These are phyloP conservation scores for Labrus mixtus DNA, from an alignment of 2,113 vertebrate genomes.

Conservation along the genomic window DNA sequence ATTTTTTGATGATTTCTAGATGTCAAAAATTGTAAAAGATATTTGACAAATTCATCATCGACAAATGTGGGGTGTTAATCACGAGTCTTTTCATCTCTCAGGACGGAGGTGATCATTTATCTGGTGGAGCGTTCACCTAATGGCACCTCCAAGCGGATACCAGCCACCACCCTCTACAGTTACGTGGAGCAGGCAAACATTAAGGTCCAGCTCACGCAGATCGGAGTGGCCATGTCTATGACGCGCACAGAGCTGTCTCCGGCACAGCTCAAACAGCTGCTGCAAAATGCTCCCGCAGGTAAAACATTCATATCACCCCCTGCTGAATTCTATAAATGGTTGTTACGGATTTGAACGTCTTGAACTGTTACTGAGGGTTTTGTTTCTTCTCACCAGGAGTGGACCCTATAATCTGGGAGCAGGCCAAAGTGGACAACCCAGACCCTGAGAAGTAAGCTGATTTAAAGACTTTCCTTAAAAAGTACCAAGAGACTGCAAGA, in stretches of 20 bases:
- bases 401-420: constrained; percentile 98
- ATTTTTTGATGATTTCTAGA: neutral
- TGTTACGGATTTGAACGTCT: neutral
- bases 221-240: constrained; percentile 90
- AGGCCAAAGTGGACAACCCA: constrained; percentile 98
- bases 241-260: constrained; percentile 92
- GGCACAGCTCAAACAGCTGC: constrained; percentile 93
- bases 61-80: neutral
- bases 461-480: neutral
- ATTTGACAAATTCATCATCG: neutral
- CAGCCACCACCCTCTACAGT: constrained; percentile 86
- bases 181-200: constrained; percentile 92
- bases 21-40: neutral
- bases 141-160: constrained; percentile 94
- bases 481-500: neutral
- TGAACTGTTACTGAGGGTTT: neutral
- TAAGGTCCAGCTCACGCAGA: constrained; percentile 90
- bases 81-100: constrained; percentile 56
- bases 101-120: constrained; percentile 96
- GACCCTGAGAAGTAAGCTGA: constrained; percentile 93
- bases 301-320: neutral
- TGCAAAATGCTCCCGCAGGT: constrained; percentile 95
- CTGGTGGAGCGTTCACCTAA: constrained; percentile 95
- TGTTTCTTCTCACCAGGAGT: constrained; percentile 85
- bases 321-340: neutral